Evolutionary conservation across 2,888 invertebrate genomes (phyloP).

Genomic region (Zonitis immaculata): DNA sequence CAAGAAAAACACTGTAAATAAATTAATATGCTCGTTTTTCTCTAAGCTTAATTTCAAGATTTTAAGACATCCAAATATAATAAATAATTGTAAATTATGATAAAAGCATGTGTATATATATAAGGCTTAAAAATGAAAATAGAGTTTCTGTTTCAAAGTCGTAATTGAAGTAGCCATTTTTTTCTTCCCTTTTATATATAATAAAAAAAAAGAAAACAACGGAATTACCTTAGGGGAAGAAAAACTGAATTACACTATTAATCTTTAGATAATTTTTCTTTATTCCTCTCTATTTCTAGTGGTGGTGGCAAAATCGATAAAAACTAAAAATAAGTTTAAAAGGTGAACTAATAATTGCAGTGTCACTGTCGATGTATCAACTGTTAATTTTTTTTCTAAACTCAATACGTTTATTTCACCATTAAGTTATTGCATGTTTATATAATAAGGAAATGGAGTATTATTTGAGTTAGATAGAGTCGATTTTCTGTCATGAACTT

Average conservation of each 20-base stretch:
- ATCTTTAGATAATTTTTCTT: too few relatives aligned
- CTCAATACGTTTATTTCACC: background rate
- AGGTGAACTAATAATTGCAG: too few relatives aligned
- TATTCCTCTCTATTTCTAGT: too few relatives aligned
- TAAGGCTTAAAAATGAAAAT: background rate
- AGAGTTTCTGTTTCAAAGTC: background rate
- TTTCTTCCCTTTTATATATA: too few relatives aligned
- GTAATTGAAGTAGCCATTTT: background rate
- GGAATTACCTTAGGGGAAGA: too few relatives aligned
- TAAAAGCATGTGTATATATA: constrained; percentile 11
- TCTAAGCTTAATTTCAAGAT: background rate
- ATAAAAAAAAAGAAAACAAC: background rate
- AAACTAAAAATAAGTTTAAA: constrained; percentile 5
- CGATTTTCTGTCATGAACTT: background rate
- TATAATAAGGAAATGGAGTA: background rate
- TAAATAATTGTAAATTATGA: constrained; percentile 22
- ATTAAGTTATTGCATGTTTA: background rate
- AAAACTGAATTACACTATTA: too few relatives aligned
- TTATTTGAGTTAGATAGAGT: background rate
- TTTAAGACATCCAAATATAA: constrained; percentile 8
- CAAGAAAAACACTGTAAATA: too few relatives aligned
- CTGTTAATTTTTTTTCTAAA: too few relatives aligned
- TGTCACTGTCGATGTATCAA: too few relatives aligned
- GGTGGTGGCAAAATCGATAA: too few relatives aligned
- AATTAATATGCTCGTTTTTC: background rate